phyloP scores from a whole-genome alignment of 1,140 invertebrate species.

The Papilio polyxenes region DNA sequence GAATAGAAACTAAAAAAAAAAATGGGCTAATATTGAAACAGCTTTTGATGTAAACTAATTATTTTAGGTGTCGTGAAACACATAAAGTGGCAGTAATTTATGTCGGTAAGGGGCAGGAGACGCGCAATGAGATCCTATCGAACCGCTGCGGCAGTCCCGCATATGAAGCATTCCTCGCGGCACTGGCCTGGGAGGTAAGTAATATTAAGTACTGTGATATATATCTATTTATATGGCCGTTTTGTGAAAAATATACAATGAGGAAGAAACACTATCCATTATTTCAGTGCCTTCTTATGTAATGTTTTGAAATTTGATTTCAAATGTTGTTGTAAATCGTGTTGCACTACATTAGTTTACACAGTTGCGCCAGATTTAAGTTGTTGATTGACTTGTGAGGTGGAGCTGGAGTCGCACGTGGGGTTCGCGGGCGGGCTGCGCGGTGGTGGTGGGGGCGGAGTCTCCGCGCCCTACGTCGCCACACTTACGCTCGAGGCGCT shows the following conservation, averaged over 20 bases:
- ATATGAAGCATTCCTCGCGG: conserved; percentile 97
- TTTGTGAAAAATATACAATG: neutral
- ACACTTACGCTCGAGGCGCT: conserved; percentile 94
- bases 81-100: conserved; percentile 99
- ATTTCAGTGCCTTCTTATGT: too few relatives aligned
- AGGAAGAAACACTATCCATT: too few relatives aligned
- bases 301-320: too few relatives aligned
- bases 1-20: too few relatives aligned
- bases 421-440: conserved; percentile 98
- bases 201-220: neutral
- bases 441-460: conserved; percentile 93
- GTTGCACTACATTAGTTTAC: neutral
- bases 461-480: conserved; percentile 97
- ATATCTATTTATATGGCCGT: too few relatives aligned
- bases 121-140: conserved; percentile 93
- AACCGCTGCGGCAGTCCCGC: conserved; percentile 91
- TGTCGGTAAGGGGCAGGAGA: conserved; percentile 97
- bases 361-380: neutral
- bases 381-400: conserved; percentile 68
- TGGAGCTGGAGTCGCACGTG: conserved; percentile 96
- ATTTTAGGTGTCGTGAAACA: conserved; percentile 92
- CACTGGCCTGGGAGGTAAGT: conserved; percentile 95
- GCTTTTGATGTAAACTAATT: neutral
- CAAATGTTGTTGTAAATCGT: too few relatives aligned
- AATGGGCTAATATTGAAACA: neutral